Evolutionary conservation across 2,888 invertebrate genomes (phyloP).

Genomic region (Trichogramma dendrolimi): DNA sequence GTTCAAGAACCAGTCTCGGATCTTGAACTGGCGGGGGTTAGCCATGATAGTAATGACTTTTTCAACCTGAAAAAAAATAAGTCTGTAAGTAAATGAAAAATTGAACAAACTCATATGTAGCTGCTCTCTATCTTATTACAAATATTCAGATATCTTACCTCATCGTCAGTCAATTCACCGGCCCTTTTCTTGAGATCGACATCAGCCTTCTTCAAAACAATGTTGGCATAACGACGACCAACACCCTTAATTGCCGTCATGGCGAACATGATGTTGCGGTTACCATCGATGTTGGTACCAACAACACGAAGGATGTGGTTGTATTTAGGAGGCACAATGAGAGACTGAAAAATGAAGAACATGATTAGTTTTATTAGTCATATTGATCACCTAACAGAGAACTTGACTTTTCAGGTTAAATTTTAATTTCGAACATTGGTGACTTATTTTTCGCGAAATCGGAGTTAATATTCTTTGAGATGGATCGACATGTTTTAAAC

Average conservation of each 20-base stretch:
- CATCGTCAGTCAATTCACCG: conserved; percentile 97
- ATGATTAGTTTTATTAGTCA: no score
- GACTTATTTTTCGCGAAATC: no score
- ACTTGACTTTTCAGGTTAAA: no score
- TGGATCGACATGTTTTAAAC: no score
- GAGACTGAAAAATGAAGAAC: conserved; percentile 63
- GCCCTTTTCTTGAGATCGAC: conserved; percentile 96
- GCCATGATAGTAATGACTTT: conserved; percentile 97
- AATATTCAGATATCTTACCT: conserved; percentile 59
- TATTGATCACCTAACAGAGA: no score
- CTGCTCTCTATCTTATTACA: no score
- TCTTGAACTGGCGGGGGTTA: conserved; percentile 98
- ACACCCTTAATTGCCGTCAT: conserved; percentile 99
- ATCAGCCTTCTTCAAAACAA: conserved; percentile 97
- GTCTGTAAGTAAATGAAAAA: neutral
- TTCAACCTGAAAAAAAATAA: conserved; percentile 67
- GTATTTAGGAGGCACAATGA: conserved; percentile 98
- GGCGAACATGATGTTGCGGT: conserved; percentile 96
- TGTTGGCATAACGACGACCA: conserved; percentile 94
- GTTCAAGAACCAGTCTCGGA: conserved; percentile 99
- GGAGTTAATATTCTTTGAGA: no score
- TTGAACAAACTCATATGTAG: no score
- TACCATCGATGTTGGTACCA: conserved; percentile 99
- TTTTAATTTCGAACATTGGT: no score
- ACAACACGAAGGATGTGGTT: conserved; percentile 99